Conservation (phyloP, 2,888 invertebrate species). For the Syrista parreyssii region DNA sequence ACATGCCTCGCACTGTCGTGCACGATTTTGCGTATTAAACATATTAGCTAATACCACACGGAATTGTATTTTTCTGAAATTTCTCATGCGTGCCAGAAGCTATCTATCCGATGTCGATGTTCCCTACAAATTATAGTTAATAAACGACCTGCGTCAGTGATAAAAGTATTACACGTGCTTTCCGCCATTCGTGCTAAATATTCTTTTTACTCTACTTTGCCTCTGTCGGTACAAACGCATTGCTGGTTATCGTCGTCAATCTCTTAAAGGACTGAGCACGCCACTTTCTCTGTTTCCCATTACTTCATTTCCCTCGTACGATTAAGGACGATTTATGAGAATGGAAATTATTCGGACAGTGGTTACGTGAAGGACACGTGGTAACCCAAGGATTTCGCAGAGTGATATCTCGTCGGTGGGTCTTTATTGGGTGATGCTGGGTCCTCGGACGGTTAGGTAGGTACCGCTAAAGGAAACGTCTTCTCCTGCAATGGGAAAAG, state of each 20-base stretch:
- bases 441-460: not conserved
- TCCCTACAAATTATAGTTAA: not conserved
- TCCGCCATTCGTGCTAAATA: not conserved
- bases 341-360: not conserved
- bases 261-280: not conserved
- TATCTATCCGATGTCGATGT: not conserved
- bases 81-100: not conserved
- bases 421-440: not conserved
- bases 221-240: not conserved
- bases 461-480: constrained; percentile 37
- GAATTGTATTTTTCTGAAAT: not conserved
- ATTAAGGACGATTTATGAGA: not conserved
- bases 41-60: constrained; percentile 17
- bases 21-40: constrained; percentile 26
- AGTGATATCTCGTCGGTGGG: constrained; percentile 20
- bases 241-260: not conserved
- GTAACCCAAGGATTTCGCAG: constrained; percentile 9
- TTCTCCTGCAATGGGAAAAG: constrained; percentile 51
- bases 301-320: not conserved
- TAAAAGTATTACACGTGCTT: not conserved
- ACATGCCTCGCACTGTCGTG: constrained; percentile 26
- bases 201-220: not conserved
- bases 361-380: constrained; percentile 3
- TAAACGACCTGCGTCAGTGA: not conserved
- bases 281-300: not conserved